Conservation (phyloP, 2,888 invertebrate genomes). For the Pteria penguin region DNA sequence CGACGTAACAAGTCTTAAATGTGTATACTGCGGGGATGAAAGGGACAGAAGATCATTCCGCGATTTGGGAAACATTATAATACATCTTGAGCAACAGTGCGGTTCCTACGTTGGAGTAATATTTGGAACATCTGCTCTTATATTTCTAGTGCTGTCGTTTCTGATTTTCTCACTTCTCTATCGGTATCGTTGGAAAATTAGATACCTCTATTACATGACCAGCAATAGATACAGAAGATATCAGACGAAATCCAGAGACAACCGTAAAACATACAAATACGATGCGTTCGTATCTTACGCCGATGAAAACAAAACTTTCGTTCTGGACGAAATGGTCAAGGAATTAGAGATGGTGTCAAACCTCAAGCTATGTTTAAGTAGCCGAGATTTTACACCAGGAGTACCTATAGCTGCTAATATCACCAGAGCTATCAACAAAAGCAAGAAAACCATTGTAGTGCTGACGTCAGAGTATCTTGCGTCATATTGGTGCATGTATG, state of each 20-base stretch:
- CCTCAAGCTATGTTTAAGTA: background rate
- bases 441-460: conserved; percentile 4
- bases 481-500: conserved; percentile 6
- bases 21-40: too few relatives aligned
- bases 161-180: background rate
- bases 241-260: background rate
- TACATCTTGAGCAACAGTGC: background rate
- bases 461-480: background rate
- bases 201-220: background rate
- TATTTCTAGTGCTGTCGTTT: background rate
- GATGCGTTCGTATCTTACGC: background rate
- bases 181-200: conserved; percentile 6
- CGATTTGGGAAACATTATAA: background rate
- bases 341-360: background rate
- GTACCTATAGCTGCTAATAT: background rate
- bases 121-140: background rate
- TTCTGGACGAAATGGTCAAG: background rate
- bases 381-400: background rate
- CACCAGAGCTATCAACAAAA: background rate
- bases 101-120: background rate
- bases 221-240: background rate
- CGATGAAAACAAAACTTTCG: background rate
- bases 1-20: too few relatives aligned
- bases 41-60: background rate
- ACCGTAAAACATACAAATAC: background rate